Base-by-base conservation (phyloP, 2,888 invertebrate genomes). In the Polylopha cassiicola region DNA sequence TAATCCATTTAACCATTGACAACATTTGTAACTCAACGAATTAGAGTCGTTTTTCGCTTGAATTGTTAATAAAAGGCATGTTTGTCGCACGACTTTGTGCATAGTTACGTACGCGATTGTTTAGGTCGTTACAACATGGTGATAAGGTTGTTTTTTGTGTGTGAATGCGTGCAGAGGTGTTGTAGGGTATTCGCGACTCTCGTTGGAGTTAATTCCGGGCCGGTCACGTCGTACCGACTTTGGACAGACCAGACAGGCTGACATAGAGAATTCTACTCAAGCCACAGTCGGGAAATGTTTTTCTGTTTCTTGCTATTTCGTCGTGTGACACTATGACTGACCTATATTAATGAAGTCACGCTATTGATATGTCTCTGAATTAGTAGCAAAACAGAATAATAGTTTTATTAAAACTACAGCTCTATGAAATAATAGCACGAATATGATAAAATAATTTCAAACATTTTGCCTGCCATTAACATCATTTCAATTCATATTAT, bases 151-250 rank as follows among this genome's bases (percentile, higher is more conserved):
- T 37, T 34, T 57, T 60, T 63, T 22, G 41, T 18, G 17, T 44
- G 43, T 45, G 7, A n/a, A 10, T 22, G 31, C 37, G 18, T 34
- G 37, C 38, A 53, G 58, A 48, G 48, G 50, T 55, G 53, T 42
- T 30, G 34, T 21, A 29, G 26, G 22, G 49, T 48, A 52, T 46
- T 56, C 54, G 58, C 54, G 55, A 59, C 53, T 60, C 33, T 36
- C 58, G 64, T 60, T 58, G 50, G 61, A 69, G 71, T 76, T 77
- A 75, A 78, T 78, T 72, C 72, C 60, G 66, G 50, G 53, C 55
- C 60, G 71, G 78, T 77, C 75, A 73, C 77, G 76, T 77, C 65
- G 63, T 67, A 63, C 63, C 54, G 51, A 59, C 61, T 62, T 59
- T 57, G 55, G 53, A 50, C 53, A 48, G 38, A 51, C 50, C 54